Evolutionary conservation across 2,113 vertebrate species (phyloP).

Genomic region (Saiga tatarica): DNA sequence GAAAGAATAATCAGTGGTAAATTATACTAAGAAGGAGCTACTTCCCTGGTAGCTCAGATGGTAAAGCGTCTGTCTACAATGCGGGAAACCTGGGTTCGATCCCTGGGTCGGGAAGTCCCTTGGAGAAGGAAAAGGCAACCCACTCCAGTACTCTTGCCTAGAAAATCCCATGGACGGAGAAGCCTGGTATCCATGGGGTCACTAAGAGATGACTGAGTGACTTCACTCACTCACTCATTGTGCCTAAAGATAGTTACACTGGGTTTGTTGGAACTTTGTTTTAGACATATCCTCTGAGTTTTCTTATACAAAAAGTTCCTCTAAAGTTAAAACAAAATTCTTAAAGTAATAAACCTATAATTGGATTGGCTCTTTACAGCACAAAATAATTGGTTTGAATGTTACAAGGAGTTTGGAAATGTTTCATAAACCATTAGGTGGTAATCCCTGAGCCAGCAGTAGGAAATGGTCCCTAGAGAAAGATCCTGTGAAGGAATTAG

Average conservation of each 20-base stretch:
- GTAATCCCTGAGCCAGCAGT: background rate
- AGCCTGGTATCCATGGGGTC: too few species aligned
- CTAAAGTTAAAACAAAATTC: background rate
- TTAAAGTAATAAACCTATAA: background rate
- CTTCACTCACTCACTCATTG: background rate
- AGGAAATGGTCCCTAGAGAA: background rate
- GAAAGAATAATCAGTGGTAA: background rate
- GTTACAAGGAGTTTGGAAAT: background rate
- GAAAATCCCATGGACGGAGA: too few species aligned
- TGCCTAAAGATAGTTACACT: background rate
- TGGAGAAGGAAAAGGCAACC: too few species aligned
- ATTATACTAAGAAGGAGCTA: background rate
- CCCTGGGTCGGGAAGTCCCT: too few species aligned
- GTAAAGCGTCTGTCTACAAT: too few species aligned
- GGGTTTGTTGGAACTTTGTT: background rate
- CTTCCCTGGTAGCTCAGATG: too few species aligned
- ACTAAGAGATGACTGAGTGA: too few species aligned
- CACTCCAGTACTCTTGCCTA: too few species aligned
- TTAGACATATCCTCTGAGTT: background rate
- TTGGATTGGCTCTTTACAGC: background rate
- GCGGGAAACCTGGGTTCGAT: too few species aligned
- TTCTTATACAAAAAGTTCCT: background rate
- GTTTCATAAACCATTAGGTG: background rate
- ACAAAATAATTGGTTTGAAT: slow-evolving; percentile 10
- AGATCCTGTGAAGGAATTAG: background rate